Conservation (phyloP, 2,113 vertebrate species). For the Pangasianodon gigas region DNA sequence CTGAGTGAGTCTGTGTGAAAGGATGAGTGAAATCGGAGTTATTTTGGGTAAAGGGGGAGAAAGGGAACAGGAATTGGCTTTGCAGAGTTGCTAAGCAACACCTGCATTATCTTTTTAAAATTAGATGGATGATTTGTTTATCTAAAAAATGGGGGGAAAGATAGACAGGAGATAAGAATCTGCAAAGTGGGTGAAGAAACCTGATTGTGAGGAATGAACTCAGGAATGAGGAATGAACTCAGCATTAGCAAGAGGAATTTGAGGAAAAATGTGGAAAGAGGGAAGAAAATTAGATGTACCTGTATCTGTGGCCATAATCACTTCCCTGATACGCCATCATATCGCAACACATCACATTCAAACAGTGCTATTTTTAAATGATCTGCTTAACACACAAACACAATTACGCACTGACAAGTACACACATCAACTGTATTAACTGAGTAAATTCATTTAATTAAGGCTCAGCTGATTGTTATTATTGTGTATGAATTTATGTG, state of each 20-base stretch:
- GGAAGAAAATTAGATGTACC: neutral
- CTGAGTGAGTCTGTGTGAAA: neutral
- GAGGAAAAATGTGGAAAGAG: neutral
- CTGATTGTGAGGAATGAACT: neutral
- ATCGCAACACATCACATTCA: no score
- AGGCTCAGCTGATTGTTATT: neutral
- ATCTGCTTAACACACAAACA: neutral
- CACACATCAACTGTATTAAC: neutral
- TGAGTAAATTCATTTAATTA: neutral
- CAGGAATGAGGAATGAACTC: neutral
- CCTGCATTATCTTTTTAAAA: neutral
- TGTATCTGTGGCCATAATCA: neutral
- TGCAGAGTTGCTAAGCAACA: constrained; percentile 7
- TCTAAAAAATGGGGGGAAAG: neutral
- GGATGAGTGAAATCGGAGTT: neutral
- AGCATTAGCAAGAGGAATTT: neutral
- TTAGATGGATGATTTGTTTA: neutral
- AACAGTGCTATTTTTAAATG: no score
- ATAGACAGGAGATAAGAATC: neutral
- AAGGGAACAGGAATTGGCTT: neutral
- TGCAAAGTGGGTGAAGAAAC: neutral
- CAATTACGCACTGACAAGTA: neutral
- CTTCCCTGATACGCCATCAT: no score
- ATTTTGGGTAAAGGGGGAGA: neutral
- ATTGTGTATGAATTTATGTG: neutral